phyloP scores from a whole-genome alignment of 2,113 vertebrate species.

The Chelonoidis abingdonii region DNA sequence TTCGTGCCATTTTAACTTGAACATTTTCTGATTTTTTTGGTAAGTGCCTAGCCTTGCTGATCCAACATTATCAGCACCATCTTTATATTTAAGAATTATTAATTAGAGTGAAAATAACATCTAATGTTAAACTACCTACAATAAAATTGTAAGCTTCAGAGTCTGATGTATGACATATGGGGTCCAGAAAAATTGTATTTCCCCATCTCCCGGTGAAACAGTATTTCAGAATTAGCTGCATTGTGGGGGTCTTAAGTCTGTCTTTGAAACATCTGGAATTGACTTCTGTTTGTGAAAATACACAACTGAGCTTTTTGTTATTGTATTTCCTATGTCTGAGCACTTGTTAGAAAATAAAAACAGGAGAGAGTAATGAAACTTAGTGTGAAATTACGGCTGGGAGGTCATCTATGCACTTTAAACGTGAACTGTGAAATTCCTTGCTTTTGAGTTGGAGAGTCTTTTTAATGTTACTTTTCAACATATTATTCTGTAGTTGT shows the following conservation, averaged over 20 bases:
- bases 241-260: neutral
- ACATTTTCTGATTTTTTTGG: neutral
- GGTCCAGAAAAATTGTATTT: neutral
- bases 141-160: neutral
- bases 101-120: neutral
- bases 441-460: neutral
- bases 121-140: neutral
- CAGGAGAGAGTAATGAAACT: no score
- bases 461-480: neutral
- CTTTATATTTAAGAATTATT: neutral
- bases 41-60: neutral
- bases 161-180: neutral
- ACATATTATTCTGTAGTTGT: neutral
- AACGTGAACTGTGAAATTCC: neutral
- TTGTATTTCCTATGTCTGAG: neutral
- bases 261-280: neutral
- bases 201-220: neutral
- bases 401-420: neutral
- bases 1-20: neutral
- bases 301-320: neutral
- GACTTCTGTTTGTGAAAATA: neutral
- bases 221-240: neutral
- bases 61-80: neutral
- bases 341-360: no score
- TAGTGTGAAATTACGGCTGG: neutral